These are phyloP conservation scores for Pteromalus puparum DNA, from an alignment of 1,140 invertebrate species.

Conservation along the genomic window DNA sequence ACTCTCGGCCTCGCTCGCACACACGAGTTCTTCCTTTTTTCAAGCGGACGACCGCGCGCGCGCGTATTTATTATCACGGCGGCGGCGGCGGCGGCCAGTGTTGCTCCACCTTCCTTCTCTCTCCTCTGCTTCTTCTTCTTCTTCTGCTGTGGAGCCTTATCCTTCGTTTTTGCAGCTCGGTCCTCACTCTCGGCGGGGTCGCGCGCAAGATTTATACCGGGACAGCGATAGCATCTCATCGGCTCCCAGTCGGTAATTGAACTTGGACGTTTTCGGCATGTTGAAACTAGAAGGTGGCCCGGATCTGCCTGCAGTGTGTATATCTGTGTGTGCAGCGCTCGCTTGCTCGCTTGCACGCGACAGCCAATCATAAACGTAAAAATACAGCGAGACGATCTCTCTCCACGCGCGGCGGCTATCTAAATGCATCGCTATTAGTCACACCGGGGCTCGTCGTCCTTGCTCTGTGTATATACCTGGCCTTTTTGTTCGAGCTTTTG, in stretches of 20 bases:
- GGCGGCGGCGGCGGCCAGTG: conserved; percentile 14
- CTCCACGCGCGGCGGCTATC: conserved; percentile 20
- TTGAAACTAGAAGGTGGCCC: conserved; percentile 45
- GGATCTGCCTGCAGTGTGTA: conserved; percentile 6
- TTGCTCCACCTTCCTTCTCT: conserved; percentile 29
- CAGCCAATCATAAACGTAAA: conserved; percentile 53
- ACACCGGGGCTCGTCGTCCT: conserved; percentile 25
- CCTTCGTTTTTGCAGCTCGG: not conserved
- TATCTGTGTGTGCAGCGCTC: not conserved
- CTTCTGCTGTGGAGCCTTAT: not conserved
- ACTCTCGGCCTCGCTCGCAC: not conserved
- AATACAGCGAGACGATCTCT: conserved; percentile 49
- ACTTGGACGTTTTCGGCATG: conserved; percentile 54
- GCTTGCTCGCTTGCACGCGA: not conserved
- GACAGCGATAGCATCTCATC: conserved; percentile 52
- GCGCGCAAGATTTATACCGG: conserved; percentile 50
- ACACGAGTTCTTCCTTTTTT: not conserved
- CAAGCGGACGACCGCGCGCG: not conserved
- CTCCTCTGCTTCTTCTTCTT: not conserved
- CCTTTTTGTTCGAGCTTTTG: not conserved
- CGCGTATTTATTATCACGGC: conserved; percentile 50
- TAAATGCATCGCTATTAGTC: conserved; percentile 52
- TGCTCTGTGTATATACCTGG: not conserved
- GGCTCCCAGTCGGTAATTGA: conserved; percentile 54
- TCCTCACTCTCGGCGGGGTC: not conserved